Evolutionary conservation across 2,888 invertebrate genomes (phyloP), one percentile per base, ranked within the genome.

Genomic region (Mactromeris polynyma): DNA sequence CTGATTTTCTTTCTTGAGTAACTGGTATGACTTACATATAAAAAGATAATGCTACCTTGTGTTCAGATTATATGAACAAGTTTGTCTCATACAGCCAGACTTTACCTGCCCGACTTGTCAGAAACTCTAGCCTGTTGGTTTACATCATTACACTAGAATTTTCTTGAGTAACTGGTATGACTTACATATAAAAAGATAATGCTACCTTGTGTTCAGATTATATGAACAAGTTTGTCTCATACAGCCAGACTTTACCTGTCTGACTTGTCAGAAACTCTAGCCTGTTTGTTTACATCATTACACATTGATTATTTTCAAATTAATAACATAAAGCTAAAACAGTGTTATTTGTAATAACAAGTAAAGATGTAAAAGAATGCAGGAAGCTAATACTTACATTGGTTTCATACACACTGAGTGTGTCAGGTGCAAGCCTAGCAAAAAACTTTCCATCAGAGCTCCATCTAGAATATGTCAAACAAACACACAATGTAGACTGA

Each of bases 401-500:
- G 0, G 99, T 99, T 97, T 99, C 99, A 96, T 99, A 99, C 21
- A 99, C 98, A 93, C 98, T 98, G 51, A 99, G 98, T 46, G 96
- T 95, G 89, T 96, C 96, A 85, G 98, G 97, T 0, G 98, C 98
- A 96, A 99, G 98, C 89, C 98, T 97, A 0, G 99, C 99, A 95
- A 99, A 99, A 97, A 98, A 99, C 96, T 98, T 98, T 96, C 99
- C 99, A 96, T 99, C 99, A 96, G 98, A 98, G 86, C 99, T 99
- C 99, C 99, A 99, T 90, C 97, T 97, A 91, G 89, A 93, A 90
- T 83, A 42, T n/a, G 2, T 17, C 46, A 54, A 51, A 58, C 31
- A 40, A 9, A 40, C 9, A 73, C 17, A 40, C 9, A 73, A 6
- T n/a, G n/a, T 46, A 46, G 17, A 46, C 17, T 46, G 7, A 7